These are phyloP conservation scores for Muricea muricata DNA, from an alignment of 92 coral and sea anemone genomes.

Conservation along the genomic window DNA sequence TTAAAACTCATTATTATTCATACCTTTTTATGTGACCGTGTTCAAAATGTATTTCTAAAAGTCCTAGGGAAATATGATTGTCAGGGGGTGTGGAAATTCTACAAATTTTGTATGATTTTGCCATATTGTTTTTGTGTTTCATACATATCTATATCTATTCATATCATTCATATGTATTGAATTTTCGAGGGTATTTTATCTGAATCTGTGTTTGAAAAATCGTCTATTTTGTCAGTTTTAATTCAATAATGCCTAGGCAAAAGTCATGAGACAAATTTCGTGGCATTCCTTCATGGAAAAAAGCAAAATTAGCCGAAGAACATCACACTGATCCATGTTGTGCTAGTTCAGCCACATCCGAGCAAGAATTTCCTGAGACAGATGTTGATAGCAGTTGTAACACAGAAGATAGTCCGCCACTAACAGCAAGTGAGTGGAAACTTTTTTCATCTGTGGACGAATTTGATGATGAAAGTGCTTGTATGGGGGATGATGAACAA, in stretches of 20 bases:
- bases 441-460: too few relatives aligned
- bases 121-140: too few relatives aligned
- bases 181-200: too few relatives aligned
- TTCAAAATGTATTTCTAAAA: neutral
- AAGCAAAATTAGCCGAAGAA: too few relatives aligned
- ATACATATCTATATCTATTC: too few relatives aligned
- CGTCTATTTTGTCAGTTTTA: neutral
- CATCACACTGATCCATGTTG: neutral
- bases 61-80: neutral
- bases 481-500: too few relatives aligned
- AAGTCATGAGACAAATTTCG: neutral
- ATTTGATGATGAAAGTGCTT: neutral
- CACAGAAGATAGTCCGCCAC: neutral
- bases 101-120: too few relatives aligned
- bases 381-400: neutral
- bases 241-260: neutral
- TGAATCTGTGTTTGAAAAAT: neutral
- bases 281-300: neutral
- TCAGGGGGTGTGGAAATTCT: too few relatives aligned
- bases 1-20: too few relatives aligned
- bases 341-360: neutral
- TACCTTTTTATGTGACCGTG: neutral
- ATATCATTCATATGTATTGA: too few relatives aligned
- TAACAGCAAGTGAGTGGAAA: neutral
- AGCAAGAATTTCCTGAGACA: neutral